Evolutionary conservation across 1,140 invertebrate genomes (phyloP).

Genomic region (Pseudobourletiella spinata): DNA sequence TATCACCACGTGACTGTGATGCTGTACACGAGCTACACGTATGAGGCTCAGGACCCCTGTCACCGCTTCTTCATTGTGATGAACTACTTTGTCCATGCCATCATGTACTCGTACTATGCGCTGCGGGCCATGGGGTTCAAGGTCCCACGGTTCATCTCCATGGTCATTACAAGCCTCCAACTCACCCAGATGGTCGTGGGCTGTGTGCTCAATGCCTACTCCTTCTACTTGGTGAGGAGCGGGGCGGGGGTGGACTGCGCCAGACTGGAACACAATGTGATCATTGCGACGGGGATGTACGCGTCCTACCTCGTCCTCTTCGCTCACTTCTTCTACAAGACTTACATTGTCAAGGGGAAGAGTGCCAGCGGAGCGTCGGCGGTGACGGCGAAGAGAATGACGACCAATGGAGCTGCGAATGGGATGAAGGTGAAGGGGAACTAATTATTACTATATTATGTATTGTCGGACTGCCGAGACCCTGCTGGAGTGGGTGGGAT

Average conservation of each 20-base stretch:
- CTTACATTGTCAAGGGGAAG: neutral
- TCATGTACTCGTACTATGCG: constrained; percentile 15
- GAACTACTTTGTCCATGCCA: constrained; percentile 68
- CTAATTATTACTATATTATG: too few relatives aligned
- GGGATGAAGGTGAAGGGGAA: too few relatives aligned
- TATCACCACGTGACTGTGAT: constrained; percentile 75
- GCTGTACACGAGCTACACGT: constrained; percentile 94
- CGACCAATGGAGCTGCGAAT: too few relatives aligned
- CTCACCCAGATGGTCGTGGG: constrained; percentile 48
- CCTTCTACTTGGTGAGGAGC: neutral
- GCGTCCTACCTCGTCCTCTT: constrained; percentile 7
- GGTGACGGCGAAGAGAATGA: neutral
- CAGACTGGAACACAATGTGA: neutral
- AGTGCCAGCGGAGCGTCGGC: neutral
- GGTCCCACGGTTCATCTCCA: constrained; percentile 39
- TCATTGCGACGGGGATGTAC: constrained; percentile 5
- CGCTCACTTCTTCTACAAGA: constrained; percentile 12
- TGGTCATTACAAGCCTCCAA: constrained; percentile 48
- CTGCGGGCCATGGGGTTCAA: constrained; percentile 12
- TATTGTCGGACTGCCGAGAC: too few relatives aligned
- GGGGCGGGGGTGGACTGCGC: neutral
- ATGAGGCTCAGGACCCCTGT: constrained; percentile 87
- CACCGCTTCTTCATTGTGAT: constrained; percentile 97
- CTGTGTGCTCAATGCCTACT: neutral
- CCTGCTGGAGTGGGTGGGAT: too few relatives aligned